Evolutionary conservation across 2,797 vertebrate species (phyloP).

Genomic region (Darevskia nairensis): DNA sequence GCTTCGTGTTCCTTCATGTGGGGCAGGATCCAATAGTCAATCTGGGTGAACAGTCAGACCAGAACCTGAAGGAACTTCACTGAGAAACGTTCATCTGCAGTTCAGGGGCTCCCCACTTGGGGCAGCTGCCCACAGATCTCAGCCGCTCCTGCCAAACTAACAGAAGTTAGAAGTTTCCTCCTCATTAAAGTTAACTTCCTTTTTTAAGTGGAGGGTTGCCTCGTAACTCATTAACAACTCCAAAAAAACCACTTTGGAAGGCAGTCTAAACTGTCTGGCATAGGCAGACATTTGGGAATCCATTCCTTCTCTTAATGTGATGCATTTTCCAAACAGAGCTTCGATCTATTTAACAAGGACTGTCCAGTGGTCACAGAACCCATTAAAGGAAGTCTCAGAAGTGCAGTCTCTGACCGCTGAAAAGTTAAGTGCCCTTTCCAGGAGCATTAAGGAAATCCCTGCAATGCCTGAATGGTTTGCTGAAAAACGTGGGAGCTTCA

Average conservation of each 20-base stretch:
- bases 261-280: conserved; percentile 9
- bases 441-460: neutral
- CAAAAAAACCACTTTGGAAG: conserved; percentile 9
- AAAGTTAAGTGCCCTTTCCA: conserved; percentile 28
- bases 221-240: conserved; percentile 14
- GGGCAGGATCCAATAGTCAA: too few species aligned
- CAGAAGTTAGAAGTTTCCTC: neutral
- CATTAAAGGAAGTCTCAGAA: conserved; percentile 28
- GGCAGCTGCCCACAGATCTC: neutral
- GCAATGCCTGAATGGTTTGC: conserved; percentile 1
- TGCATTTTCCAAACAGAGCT: conserved; percentile 22
- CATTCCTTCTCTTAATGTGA: conserved; percentile 22
- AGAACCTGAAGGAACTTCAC: too few species aligned
- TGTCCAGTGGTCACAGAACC: conserved; percentile 27
- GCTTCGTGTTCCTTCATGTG: too few species aligned
- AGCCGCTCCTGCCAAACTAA: neutral
- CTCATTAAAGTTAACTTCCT: neutral
- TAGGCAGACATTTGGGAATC: conserved; percentile 7
- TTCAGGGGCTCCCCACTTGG: too few species aligned
- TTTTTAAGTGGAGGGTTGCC: neutral
- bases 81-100: too few species aligned
- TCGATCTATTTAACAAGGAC: conserved; percentile 37
- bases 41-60: too few species aligned
- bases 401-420: neutral
- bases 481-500: conserved; percentile 16